Evolutionary conservation across 2,113 vertebrate species (phyloP), one percentile per base, ranked within the genome.

Genomic region (Nerophis ophidion): DNA sequence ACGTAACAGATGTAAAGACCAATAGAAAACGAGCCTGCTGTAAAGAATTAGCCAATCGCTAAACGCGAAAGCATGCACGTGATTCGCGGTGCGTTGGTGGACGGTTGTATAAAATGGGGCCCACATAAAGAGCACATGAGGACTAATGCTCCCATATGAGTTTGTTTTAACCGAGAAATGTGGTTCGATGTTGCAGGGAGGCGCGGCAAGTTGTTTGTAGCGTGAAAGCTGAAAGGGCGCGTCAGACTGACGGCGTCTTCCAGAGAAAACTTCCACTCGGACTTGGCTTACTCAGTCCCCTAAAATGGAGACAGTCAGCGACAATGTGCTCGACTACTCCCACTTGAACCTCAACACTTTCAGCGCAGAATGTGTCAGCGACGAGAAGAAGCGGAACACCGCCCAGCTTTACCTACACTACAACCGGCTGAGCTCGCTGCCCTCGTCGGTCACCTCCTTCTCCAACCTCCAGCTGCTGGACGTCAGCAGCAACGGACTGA

Each of bases 401-500:
- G 85, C 77, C 10, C 91, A 93, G 44, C 77, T 98, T 46, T 90
- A 93, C 79, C 73, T 96, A 71, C 86, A 91, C 6, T 87, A 93
- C 69, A 94, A 93, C 84, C 87, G 91, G 2, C 77, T 96, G 19
- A 54, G 63, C 65, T 82, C 87, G 40, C 85, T 98, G 14, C 91
- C 91, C 70, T 84, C 75, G 11, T 86, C 85, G 4, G n/a, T 96
- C 58, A 80, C 84, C 68, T 59, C 70, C 34, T 96, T 98, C 84
- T 87, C 80, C 64, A 90, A 91, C 69, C 88, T 99, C 9, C 89
- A 92, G 82, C 88, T 93, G 73, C 67, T 98, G 82, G 95, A 99
- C 84, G 89, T 99, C 80, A 98, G 95, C 87, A 92, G 91, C 74
- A 95, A 96, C 76, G 89, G 90, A 59, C 75, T 98, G 70, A 63